Evolutionary conservation across 2,888 invertebrate genomes (phyloP), one percentile per base, ranked within the genome.

Genomic region (Hydrotaea diabolus): DNA sequence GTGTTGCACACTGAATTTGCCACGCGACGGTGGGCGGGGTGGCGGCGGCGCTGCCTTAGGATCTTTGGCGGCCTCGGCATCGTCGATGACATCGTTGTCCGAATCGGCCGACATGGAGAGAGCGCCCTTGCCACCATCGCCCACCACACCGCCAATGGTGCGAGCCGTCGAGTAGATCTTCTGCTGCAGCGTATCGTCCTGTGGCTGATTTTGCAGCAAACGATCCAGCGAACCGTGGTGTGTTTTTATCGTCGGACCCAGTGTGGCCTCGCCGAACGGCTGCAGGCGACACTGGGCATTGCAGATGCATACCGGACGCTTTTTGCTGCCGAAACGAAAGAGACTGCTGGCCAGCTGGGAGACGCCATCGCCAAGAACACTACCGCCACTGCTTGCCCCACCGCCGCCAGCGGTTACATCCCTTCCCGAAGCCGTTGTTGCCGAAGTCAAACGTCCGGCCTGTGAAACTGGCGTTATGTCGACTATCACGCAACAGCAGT

Each of bases 401-500:
- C 87, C 85, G 82, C 86, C 87, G 88, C 90, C 90, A 88, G 90
- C 91, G 88, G 90, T 90, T 89, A 90, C 92, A 92, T 91, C 92
- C 91, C 91, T 92, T 91, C 92, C 92, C 90, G 92, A 91, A 92
- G 92, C 91, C 91, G 92, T 92, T 90, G 93, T 91, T 90, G 93
- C 92, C 88, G 91, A 90, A 89, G 91, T 92, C 91, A 92, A 88
- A 88, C 91, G 92, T 90, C 90, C 90, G 91, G 91, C 89, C 91
- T 91, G 89, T 91, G 92, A 90, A 88, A 92, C 92, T 88, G 93
- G 92, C 88, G 93, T 92, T 90, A 93, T 92, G 91, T 93, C 92
- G 89, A 93, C 93, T 90, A 93, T 92, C 92, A 93, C 92, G 91
- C 93, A 93, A 92, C 93, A 93, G 90, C 93, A 93, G 90, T 93